Evolutionary conservation across 1,140 invertebrate species (phyloP), one percentile per base, ranked within the genome.

Genomic region (Bombus haemorrhoidalis): DNA sequence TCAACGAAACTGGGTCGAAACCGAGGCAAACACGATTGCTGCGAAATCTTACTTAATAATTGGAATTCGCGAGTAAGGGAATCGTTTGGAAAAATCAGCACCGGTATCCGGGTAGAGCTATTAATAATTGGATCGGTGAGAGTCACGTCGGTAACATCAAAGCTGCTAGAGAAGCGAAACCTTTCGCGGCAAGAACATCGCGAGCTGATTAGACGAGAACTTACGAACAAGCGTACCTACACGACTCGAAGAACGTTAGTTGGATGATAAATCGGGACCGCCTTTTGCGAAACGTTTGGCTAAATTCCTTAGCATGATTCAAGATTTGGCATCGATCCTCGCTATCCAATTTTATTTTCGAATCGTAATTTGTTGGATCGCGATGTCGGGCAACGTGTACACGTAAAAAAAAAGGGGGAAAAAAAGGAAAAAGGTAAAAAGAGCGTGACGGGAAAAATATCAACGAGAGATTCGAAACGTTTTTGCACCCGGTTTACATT

Each of bases 161-260:
- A 53, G 47, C 47, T 53, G 47, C 47, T 53, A 53, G 47, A 53
- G 47, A 53, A 53, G 47, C 47, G 47, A 53, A 53, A 53, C 47
- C 47, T 53, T 53, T 53, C 47, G 47, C 47, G 47, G 47, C 47
- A 8, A 22, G 47, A 53, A 53, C 47, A 53, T 79, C 43, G 86
- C 18, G 71, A 74, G 86, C 88, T 91, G 91, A 93, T 93, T 92
- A 91, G 47, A 53, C 47, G 47, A 53, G 86, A 91, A 92, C 87
- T 83, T 90, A 91, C 87, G 86, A 92, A 93, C 92, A 94, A 73
- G 86, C 84, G 89, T 93, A 90, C 62, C 77, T 92, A 90, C 91
- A 92, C 78, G 90, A 28, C 12, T 72, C 66, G 74, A 68, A 72
- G 86, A 86, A 69, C 79, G 71, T 76, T 79, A 66, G 47, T 72